phyloP scores from a whole-genome alignment of 1,140 invertebrate genomes.

The Papilio polyxenes region DNA sequence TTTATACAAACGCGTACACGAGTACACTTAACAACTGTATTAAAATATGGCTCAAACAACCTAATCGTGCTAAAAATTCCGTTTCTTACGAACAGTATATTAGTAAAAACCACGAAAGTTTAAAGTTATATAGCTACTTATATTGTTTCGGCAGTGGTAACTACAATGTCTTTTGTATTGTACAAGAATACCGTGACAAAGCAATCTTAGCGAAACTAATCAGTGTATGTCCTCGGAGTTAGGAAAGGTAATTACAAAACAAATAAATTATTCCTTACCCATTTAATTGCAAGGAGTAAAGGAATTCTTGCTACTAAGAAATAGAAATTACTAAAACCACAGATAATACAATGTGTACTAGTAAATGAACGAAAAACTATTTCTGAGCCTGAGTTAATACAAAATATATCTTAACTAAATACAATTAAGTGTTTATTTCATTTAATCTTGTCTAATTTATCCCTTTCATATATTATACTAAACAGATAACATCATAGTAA shows the following conservation, averaged over 20 bases:
- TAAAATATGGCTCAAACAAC: not conserved
- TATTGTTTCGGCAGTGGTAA: too few species aligned
- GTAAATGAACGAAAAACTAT: not conserved
- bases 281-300: slow-evolving; percentile 6
- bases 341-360: too few species aligned
- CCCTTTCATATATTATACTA: too few species aligned
- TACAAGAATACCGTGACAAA: slow-evolving; percentile 14
- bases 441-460: too few species aligned
- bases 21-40: not conserved
- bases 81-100: too few species aligned
- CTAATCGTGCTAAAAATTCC: too few species aligned
- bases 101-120: too few species aligned
- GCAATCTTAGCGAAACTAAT: slow-evolving; percentile 15
- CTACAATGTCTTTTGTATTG: not conserved
- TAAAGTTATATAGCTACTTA: too few species aligned
- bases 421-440: too few species aligned
- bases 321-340: not conserved
- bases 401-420: not conserved
- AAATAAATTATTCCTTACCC: slow-evolving; percentile 17
- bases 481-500: too few species aligned
- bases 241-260: slow-evolving; percentile 18
- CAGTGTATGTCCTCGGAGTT: slow-evolving; percentile 8
- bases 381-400: not conserved
- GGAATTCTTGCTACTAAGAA: not conserved
- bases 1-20: not conserved